These are phyloP conservation scores for Syrista parreyssii DNA, from an alignment of 2,888 invertebrate genomes.

Conservation along the genomic window DNA sequence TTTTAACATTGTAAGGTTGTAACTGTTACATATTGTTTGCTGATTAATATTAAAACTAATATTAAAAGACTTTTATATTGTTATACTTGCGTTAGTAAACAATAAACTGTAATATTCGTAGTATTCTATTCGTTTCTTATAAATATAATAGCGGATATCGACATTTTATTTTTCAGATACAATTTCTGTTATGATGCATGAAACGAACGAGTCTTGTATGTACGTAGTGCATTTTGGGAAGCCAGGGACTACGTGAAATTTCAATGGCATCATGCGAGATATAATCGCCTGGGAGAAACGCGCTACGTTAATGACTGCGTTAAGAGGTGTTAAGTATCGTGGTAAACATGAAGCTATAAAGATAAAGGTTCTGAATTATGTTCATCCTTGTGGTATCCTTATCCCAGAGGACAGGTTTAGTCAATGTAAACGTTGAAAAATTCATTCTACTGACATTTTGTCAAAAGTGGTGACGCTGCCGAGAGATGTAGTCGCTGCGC, in stretches of 20 bases:
- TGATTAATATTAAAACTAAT: no score
- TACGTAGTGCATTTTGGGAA: not conserved
- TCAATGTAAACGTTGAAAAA: not conserved
- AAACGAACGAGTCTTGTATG: not conserved
- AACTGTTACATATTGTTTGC: no score
- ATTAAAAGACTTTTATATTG: not conserved
- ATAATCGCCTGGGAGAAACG: not conserved
- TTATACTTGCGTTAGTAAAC: not conserved
- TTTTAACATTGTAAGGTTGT: no score
- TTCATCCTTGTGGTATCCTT: not conserved
- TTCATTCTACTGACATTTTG: not conserved
- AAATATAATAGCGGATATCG: not conserved
- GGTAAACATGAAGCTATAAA: not conserved
- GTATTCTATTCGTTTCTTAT: not conserved
- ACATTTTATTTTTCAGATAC: not conserved
- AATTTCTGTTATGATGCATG: not conserved
- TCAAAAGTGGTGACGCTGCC: not conserved
- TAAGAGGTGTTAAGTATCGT: not conserved
- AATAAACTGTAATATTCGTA: not conserved
- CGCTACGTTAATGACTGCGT: not conserved
- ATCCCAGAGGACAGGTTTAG: not conserved
- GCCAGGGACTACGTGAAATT: not conserved
- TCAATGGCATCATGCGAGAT: not conserved
- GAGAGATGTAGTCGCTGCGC: not conserved
- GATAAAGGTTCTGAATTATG: not conserved